Base-by-base conservation (phyloP, 2,113 vertebrate genomes). In the Rhagologus leucostigma region DNA sequence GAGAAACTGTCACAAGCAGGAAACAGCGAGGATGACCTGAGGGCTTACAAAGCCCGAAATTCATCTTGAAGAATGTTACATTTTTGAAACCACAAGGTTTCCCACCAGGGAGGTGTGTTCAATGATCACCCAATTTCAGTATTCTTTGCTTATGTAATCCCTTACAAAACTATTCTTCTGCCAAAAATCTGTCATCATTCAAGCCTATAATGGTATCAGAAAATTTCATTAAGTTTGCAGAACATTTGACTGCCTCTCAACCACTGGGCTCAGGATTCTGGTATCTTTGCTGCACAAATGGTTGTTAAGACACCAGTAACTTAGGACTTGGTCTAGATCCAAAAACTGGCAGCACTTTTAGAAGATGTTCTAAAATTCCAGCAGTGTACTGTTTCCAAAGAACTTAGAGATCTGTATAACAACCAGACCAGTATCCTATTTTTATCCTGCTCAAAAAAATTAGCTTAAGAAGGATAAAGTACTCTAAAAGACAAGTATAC, bases 111-210 rank as follows among this genome's bases (percentile, higher is more conserved):
- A 95, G 56, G 15, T 5, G 6, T 56, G 57, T 80, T 85, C 64
- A 81, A 4, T 17, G 52, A 95, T 93, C 60, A 81, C 50, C 47
- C 75, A 62, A 67, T 69, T 76, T 82, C 46, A 55, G 35, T 35
- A 57, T 44, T 70, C 56, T 81, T 83, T 80, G 60, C 69, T 94
- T 83, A 90, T n/a, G 56, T 83, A 91, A 97, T 24, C 37, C 50
- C 50, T 83, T 64, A 89, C 29, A 87, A 49, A 96, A 71, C 62
- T 91, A 69, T 56, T 65, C 27, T 77, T 70, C 76, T 89, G 89
- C 41, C 84, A 94, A 91, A 95, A 90, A 74, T 33, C 49, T 73
- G 24, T 70, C 93, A 90, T 62, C 47, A 53, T 87, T 92, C 77
- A 87, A 87, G 84, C 63, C 42, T 90, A 37, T 42, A 89, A 88